These are phyloP conservation scores for Leptarthrus brevirostris DNA, from an alignment of 2,888 invertebrate species.

Conservation along the genomic window DNA sequence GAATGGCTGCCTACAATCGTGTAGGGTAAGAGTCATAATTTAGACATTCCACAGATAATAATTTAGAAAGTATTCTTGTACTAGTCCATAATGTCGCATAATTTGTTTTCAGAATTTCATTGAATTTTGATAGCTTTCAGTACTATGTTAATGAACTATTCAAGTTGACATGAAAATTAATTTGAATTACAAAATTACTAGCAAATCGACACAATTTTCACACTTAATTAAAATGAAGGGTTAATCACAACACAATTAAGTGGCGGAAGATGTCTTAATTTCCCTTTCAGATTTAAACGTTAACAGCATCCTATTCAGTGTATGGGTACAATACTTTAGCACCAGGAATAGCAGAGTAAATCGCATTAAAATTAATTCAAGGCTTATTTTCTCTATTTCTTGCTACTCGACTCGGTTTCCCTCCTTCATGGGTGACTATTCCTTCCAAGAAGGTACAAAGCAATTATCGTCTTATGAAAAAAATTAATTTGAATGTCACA, in stretches of 20 bases:
- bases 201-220: too few species aligned
- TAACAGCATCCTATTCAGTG: neutral
- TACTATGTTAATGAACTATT: too few species aligned
- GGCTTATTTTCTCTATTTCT: constrained; percentile 24
- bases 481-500: constrained; percentile 48
- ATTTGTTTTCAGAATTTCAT: too few species aligned
- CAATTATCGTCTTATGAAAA: constrained; percentile 42
- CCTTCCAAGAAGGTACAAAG: constrained; percentile 5
- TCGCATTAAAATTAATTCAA: constrained; percentile 45
- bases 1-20: too few species aligned
- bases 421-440: neutral
- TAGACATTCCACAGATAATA: too few species aligned
- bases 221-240: constrained; percentile 1
- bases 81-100: too few species aligned
- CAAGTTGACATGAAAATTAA: too few species aligned
- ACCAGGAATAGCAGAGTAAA: neutral
- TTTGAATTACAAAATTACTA: too few species aligned
- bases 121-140: too few species aligned
- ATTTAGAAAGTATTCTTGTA: too few species aligned
- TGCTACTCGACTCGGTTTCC: neutral
- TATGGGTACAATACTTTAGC: neutral
- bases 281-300: neutral
- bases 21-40: too few species aligned
- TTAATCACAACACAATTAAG: neutral
- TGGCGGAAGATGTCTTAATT: neutral